phyloP scores from a whole-genome alignment of 2,113 vertebrate genomes.

The Thinocorus orbignyianus region DNA sequence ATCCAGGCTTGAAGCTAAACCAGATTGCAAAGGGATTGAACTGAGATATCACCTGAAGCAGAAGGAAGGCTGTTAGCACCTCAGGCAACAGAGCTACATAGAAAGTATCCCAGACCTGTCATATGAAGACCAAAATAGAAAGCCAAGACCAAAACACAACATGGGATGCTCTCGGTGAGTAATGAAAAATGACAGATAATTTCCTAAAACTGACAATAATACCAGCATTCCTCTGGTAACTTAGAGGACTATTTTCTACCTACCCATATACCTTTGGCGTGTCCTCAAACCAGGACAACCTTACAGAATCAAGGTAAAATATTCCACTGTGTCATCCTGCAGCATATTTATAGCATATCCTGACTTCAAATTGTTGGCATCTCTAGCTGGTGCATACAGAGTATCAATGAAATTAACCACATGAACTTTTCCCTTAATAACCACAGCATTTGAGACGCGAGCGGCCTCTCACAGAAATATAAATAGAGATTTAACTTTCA shows the following conservation, averaged over 20 bases:
- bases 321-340: background rate
- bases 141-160: background rate
- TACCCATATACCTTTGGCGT: background rate
- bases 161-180: background rate
- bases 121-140: background rate
- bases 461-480: background rate
- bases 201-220: background rate
- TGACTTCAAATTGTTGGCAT: background rate
- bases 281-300: no score
- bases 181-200: background rate
- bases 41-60: background rate
- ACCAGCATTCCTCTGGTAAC: background rate
- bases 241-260: background rate
- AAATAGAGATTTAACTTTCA: constrained; percentile 68
- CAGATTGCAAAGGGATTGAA: background rate
- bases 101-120: fast-evolving
- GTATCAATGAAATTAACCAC: constrained; percentile 23
- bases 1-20: background rate
- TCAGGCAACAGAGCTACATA: background rate
- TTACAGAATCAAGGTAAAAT: constrained; percentile 8
- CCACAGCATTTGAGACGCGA: background rate
- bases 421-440: constrained; percentile 47
- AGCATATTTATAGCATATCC: background rate
- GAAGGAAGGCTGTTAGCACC: background rate
- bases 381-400: background rate